A percentile compares a stretch with the other conserved stretches of the same genome.
Conservation (phyloP, 1,140 invertebrate genomes). For the Panulirus ornatus region DNA sequence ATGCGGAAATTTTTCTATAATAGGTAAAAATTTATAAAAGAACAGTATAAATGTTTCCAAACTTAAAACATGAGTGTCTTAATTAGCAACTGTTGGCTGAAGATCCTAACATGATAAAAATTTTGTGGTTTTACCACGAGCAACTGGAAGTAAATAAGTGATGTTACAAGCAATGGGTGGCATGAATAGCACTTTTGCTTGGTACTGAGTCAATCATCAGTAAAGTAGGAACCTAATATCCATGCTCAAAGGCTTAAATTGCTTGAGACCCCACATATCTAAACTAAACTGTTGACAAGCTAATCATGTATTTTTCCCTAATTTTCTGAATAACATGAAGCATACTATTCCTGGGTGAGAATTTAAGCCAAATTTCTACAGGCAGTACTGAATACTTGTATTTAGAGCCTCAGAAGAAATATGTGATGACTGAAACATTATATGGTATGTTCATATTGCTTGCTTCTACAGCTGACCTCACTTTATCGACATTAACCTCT, state of each 20-base stretch:
- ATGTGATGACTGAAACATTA: constrained; percentile 6
- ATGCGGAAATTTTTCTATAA: not conserved
- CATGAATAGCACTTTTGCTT: constrained; percentile 24
- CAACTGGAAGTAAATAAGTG: not conserved
- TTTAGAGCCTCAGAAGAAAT: constrained; percentile 8
- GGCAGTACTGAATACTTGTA: constrained; percentile 34
- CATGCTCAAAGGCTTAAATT: constrained; percentile 4
- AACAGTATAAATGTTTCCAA: constrained; percentile 23
- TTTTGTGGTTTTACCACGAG: not conserved
- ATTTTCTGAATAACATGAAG: not conserved
- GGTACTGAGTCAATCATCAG: constrained; percentile 13
- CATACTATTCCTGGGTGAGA: not conserved
- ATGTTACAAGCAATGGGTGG: not conserved
- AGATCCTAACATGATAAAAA: constrained; percentile 10
- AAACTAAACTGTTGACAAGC: not conserved
- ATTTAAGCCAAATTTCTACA: constrained; percentile 36
- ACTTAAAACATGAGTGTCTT: constrained; percentile 36
- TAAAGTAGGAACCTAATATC: constrained; percentile 44
- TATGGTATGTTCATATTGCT: not conserved
- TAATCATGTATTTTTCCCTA: not conserved
- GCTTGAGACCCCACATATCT: not conserved
- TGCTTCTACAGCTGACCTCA: constrained; percentile 20
- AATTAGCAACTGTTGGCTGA: constrained; percentile 25
- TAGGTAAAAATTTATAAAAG: constrained; percentile 29
- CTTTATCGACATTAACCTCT: not conserved